Evolutionary conservation across 2,113 vertebrate species (phyloP).

Genomic region (Chelonoidis abingdonii): DNA sequence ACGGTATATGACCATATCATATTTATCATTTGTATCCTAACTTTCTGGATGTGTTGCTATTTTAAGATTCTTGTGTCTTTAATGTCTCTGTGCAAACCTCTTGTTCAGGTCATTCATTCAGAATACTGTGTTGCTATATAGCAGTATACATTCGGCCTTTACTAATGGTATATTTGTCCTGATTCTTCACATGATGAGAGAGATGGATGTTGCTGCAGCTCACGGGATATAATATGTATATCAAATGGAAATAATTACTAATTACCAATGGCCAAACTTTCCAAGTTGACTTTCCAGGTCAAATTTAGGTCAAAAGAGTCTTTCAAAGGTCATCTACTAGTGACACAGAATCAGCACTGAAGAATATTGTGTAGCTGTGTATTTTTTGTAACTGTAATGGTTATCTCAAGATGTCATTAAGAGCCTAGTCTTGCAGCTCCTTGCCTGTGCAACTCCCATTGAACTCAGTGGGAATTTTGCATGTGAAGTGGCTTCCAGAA

Average conservation of each 20-base stretch:
- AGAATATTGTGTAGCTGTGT: fast-evolving
- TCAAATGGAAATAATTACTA: not conserved
- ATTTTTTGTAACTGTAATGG: not conserved
- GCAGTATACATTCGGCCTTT: not conserved
- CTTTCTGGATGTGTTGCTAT: constrained; percentile 58
- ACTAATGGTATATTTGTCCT: not conserved
- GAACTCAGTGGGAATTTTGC: not conserved
- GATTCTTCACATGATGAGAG: constrained; percentile 35
- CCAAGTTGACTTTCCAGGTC: not conserved
- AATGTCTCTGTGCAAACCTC: not conserved
- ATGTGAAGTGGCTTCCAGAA: not conserved
- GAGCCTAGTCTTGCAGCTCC: fast-evolving
- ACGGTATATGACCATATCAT: not conserved
- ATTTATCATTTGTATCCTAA: constrained; percentile 18
- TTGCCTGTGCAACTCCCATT: not conserved
- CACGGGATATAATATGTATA: not conserved
- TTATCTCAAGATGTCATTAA: not conserved
- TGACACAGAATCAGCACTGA: not conserved
- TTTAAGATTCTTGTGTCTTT: constrained; percentile 50
- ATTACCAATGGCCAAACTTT: not conserved
- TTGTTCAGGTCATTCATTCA: not conserved
- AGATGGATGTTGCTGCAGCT: constrained; percentile 43
- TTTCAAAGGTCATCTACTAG: not conserved
- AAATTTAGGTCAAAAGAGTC: not conserved
- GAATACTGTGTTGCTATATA: not conserved